A percentile compares a stretch with the other conserved stretches of the same genome.
phyloP scores from a whole-genome alignment of 2,113 vertebrate genomes.

The Ciconia boyciana region DNA sequence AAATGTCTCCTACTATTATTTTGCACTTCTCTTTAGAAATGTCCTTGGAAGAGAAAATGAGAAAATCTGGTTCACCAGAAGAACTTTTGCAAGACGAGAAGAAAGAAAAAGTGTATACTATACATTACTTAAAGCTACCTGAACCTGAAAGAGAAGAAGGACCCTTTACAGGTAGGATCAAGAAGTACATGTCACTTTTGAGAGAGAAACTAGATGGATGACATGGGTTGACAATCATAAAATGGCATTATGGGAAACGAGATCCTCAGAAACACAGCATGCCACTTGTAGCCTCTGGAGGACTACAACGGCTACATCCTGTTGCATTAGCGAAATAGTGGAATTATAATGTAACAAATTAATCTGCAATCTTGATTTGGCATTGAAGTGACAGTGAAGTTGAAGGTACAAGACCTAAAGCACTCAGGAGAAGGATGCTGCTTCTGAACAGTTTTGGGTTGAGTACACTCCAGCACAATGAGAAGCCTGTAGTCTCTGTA shows the following conservation, averaged over 20 bases:
- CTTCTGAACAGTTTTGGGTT: neutral
- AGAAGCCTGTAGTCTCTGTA: neutral
- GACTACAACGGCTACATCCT: neutral
- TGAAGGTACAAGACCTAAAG: neutral
- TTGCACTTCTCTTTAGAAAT: neutral
- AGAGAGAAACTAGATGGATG: neutral
- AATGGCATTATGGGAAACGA: neutral
- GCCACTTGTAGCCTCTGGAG: neutral
- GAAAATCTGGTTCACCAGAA: neutral
- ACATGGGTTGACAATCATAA: neutral
- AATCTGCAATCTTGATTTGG: neutral
- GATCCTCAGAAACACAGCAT: neutral
- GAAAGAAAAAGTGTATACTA: neutral
- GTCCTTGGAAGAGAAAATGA: neutral
- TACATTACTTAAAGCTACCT: neutral
- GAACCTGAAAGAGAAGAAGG: neutral
- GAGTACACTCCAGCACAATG: neutral
- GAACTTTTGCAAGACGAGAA: neutral
- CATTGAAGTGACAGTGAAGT: neutral
- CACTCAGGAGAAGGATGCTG: neutral
- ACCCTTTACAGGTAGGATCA: neutral
- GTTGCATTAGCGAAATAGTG: neutral
- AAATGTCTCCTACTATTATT: neutral
- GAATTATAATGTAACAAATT: neutral
- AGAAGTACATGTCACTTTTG: neutral